Base-by-base conservation (phyloP, 2,797 vertebrate species). In the Lacerta agilis region DNA sequence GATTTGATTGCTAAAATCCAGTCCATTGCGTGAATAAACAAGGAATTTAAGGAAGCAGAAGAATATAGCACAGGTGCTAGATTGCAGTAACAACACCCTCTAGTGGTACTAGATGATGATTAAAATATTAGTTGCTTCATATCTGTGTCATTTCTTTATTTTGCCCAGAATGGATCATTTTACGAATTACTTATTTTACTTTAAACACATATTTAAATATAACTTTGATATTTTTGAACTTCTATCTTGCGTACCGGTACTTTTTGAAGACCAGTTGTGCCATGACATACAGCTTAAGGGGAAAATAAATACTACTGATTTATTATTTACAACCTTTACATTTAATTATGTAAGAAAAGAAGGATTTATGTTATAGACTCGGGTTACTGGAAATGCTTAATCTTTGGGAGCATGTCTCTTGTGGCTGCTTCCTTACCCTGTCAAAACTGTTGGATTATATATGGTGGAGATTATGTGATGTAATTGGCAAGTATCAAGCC, bases 81-180 rank as follows among this genome's bases (percentile, higher is more conserved):
- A 86, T 94, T 91, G 93, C 78, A 88, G 93, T 83, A 49, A 86
- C 88, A 91, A 89, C 94, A 94, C 96, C 96, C 96, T 95, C 97
- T 97, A 93, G 96, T 96, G 97, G 94, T 83, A 75, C 9, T 11
- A 61, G 41, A 55, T 73, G 82, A 78, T 84, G 87, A 85, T 84
- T 84, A 77, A 92, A 71, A 71, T 86, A 36, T 67, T 41, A 36
- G 6, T 41, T 58, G 27, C 66, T 69, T 67, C 3, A 1, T 49
- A 4, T 33, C 23, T 29, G 8, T n/a, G 8, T 43, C 4, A 25
- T 36, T 61, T 58, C 36, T 23, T 58, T 64, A 27, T 6, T 55
- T 66, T 41, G 2, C 36, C 73, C 33, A 41, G 55, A 20, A 43
- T 41, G 41, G 13, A 55, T 38, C 4, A 10, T 78, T 18, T 45